phyloP scores from a whole-genome alignment of 2,888 invertebrate genomes.

The Cephus pygmeus region DNA sequence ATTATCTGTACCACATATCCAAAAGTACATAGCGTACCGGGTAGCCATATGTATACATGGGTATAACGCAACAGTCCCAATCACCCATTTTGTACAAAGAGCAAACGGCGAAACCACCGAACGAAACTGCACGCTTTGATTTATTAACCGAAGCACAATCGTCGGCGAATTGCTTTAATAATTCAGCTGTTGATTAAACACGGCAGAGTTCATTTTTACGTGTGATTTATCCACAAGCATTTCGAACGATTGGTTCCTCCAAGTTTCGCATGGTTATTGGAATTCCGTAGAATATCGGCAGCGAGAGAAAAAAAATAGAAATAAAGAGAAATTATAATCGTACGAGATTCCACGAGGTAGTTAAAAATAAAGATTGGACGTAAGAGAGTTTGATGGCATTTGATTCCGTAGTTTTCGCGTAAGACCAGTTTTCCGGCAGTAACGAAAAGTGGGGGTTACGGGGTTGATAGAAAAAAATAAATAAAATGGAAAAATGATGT shows the following conservation, averaged over 20 bases:
- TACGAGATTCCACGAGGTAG: not conserved
- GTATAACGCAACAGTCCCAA: not conserved
- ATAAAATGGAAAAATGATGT: not conserved
- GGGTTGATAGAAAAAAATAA: not conserved
- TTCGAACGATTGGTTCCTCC: conserved; percentile 8
- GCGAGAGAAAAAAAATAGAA: not conserved
- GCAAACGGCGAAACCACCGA: not conserved
- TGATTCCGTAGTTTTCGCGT: not conserved
- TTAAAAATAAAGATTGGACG: not conserved
- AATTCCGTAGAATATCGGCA: not conserved
- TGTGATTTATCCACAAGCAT: conserved; percentile 45
- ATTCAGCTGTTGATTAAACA: conserved; percentile 63
- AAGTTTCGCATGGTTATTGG: not conserved
- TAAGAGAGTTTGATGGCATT: not conserved
- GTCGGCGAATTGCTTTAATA: conserved; percentile 59
- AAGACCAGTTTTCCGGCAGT: not conserved
- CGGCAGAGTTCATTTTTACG: conserved; percentile 55
- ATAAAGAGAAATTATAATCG: not conserved
- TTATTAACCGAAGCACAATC: conserved; percentile 58
- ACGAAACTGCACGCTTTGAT: conserved; percentile 43
- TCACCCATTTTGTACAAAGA: not conserved
- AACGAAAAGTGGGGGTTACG: not conserved
- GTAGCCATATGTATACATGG: not conserved
- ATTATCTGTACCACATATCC: conserved; percentile 15
- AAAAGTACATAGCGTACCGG: conserved; percentile 29